These are phyloP conservation scores for Amphiprion ocellaris DNA, from an alignment of 2,113 vertebrate genomes.

Conservation along the genomic window DNA sequence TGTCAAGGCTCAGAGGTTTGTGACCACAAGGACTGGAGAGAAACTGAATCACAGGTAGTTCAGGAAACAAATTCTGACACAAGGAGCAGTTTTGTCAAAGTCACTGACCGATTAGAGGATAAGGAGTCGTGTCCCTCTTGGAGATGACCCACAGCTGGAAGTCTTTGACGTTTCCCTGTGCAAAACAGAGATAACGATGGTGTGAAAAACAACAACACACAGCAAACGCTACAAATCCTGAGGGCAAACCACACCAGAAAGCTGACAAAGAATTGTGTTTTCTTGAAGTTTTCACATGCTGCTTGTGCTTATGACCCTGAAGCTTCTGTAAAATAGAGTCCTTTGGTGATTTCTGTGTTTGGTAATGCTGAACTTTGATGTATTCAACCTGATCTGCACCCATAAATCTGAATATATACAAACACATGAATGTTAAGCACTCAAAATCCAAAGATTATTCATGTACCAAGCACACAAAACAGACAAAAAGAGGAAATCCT, in stretches of 20 bases:
- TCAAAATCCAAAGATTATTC: no score
- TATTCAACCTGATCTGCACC: no score
- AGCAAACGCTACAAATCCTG: no score
- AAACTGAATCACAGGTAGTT: no score
- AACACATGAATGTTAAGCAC: neutral
- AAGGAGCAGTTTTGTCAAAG: neutral
- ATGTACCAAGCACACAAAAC: no score
- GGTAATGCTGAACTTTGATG: no score
- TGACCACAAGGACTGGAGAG: no score
- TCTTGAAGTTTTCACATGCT: constrained; percentile 6
- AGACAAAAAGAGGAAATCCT: no score
- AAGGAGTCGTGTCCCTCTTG: constrained; percentile 93
- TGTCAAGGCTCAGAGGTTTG: neutral
- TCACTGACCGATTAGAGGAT: constrained; percentile 96
- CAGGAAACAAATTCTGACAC: neutral
- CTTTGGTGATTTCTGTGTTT: no score
- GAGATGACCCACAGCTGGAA: constrained; percentile 97
- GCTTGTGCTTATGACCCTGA: neutral
- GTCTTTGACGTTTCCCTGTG: constrained; percentile 92
- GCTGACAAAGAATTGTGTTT: neutral
- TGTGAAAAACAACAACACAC: no score
- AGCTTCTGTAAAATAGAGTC: neutral
- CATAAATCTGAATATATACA: neutral
- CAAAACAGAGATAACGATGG: neutral
- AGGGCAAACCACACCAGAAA: no score